Percentiles rank a stretch among this genome's conserved stretches.
Conservation (phyloP, 2,113 vertebrate genomes). For the Hipposideros armiger region DNA sequence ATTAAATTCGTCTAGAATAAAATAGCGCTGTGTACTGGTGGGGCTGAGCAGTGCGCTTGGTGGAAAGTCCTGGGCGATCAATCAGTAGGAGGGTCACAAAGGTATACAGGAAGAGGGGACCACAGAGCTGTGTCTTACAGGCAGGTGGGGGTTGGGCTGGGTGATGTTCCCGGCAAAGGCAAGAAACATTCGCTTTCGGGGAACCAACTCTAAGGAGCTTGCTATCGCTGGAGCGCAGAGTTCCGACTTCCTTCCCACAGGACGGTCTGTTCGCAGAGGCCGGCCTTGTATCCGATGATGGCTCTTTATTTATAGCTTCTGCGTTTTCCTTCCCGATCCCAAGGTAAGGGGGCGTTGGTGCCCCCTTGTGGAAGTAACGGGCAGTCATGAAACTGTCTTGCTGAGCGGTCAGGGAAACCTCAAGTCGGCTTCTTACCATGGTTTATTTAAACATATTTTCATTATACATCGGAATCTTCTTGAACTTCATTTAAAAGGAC, state of each 20-base stretch:
- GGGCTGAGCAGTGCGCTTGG: neutral
- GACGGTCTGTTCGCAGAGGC: neutral
- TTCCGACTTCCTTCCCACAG: neutral
- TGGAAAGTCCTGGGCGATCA: neutral
- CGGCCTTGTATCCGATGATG: neutral
- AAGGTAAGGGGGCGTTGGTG: neutral
- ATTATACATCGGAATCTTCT: neutral
- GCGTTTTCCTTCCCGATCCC: neutral
- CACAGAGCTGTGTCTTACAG: neutral
- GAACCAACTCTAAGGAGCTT: neutral
- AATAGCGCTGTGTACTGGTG: neutral
- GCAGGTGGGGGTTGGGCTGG: too few species aligned
- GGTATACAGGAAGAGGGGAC: fast-evolving
- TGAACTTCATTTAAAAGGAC: neutral
- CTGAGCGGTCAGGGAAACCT: neutral
- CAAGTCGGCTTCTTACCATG: too few species aligned
- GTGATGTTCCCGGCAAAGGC: neutral
- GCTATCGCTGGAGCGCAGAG: neutral
- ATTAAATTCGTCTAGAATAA: neutral
- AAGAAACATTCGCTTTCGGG: neutral
- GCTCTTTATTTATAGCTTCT: neutral
- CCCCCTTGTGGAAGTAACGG: constrained; percentile 55
- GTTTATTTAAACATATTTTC: neutral
- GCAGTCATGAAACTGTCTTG: neutral
- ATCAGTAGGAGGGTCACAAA: neutral